Evolutionary conservation across 1,140 invertebrate species (phyloP).

Genomic region (Drosophila mayri): DNA sequence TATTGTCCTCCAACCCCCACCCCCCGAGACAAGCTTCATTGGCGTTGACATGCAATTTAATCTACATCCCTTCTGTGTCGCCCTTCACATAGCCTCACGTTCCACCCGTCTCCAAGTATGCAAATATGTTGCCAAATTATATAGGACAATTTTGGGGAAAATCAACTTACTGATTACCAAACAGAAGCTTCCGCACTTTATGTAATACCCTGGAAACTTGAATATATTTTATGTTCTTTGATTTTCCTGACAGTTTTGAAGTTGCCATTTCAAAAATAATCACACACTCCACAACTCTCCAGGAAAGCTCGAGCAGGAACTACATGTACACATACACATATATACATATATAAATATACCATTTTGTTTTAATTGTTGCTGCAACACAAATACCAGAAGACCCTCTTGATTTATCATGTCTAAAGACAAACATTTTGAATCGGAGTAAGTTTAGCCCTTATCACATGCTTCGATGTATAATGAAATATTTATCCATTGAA

Average conservation of each 20-base stretch:
- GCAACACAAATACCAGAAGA: conserved; percentile 23
- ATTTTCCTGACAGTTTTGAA: conserved; percentile 2
- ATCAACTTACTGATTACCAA: conserved; percentile 8
- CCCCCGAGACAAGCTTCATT: conserved; percentile 15
- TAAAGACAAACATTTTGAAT: not conserved
- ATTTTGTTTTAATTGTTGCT: conserved; percentile 24
- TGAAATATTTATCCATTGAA: not conserved
- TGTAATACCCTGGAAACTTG: not conserved
- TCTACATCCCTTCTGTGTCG: conserved; percentile 35
- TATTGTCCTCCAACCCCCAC: conserved; percentile 60
- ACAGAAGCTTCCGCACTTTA: not conserved
- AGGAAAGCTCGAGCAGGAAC: conserved; percentile 15
- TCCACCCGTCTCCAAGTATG: conserved; percentile 15
- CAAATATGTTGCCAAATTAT: conserved; percentile 39
- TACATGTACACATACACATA: not conserved
- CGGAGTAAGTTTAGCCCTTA: not conserved
- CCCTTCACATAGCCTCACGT: conserved; percentile 18
- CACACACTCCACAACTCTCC: not conserved
- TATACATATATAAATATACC: not conserved
- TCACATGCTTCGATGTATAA: too few species aligned
- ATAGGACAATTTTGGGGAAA: conserved; percentile 8
- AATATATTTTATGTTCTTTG: not conserved
- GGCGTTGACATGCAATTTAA: conserved; percentile 59
- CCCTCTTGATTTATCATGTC: not conserved
- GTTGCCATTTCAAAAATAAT: not conserved